Conservation (phyloP, 2,797 vertebrate genomes). For the Characodon lateralis region DNA sequence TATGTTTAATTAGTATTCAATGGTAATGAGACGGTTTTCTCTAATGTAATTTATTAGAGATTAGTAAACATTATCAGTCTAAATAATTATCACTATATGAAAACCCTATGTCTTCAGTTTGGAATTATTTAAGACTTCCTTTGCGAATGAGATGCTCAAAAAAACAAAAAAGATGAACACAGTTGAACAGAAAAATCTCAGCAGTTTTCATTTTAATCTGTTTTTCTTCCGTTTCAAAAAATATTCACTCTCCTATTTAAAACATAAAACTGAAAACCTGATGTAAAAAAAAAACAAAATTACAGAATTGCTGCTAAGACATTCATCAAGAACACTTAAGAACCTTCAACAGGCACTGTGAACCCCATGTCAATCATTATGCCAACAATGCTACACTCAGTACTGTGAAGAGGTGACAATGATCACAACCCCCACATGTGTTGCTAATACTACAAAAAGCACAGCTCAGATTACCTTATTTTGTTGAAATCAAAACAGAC, state of each 20-base stretch:
- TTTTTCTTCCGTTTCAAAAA: slow-evolving; percentile 23
- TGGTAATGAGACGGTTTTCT: background rate
- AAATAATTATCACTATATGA: background rate
- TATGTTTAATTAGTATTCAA: background rate
- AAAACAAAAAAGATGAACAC: background rate
- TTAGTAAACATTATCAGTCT: background rate
- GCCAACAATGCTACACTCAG: background rate
- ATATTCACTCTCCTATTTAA: background rate
- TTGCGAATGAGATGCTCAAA: background rate
- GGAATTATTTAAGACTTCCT: background rate
- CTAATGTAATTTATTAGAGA: background rate
- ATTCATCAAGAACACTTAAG: background rate
- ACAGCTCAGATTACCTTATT: slow-evolving; percentile 2
- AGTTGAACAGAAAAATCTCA: background rate
- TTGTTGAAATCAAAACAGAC: slow-evolving; percentile 18
- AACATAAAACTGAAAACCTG: background rate
- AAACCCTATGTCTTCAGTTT: too few species aligned
- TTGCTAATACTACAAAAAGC: background rate
- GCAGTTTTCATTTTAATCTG: background rate
- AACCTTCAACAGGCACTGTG: background rate
- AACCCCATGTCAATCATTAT: background rate
- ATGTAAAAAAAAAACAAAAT: background rate
- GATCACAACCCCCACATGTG: background rate
- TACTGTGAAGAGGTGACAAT: background rate
- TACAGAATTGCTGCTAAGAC: background rate